These are phyloP conservation scores for Turnix velox DNA, from an alignment of 2,113 vertebrate species.

Conservation along the genomic window DNA sequence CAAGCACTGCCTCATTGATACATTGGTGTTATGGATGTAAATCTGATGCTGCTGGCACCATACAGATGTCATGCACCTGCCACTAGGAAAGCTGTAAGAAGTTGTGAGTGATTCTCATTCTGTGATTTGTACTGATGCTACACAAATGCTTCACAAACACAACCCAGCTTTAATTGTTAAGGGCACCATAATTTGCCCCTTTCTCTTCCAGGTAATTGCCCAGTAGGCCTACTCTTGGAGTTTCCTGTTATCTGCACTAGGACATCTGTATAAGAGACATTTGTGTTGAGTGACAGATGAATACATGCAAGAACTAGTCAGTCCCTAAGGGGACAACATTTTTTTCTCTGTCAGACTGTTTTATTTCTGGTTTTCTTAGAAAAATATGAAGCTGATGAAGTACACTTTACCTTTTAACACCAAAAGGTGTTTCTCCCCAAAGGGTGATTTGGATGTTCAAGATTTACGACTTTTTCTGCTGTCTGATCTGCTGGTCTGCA, in stretches of 20 bases:
- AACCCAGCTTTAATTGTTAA: too few species aligned
- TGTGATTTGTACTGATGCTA: background rate
- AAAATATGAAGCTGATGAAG: slow-evolving; percentile 3
- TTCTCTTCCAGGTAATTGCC: background rate
- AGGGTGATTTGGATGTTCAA: background rate
- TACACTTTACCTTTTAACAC: background rate
- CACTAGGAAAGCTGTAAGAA: background rate
- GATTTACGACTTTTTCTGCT: slow-evolving; percentile 22
- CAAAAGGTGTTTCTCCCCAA: slow-evolving; percentile 3
- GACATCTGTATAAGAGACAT: background rate
- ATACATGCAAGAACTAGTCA: background rate
- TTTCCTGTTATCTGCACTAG: background rate
- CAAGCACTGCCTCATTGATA: background rate
- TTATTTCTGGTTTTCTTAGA: slow-evolving; percentile 21
- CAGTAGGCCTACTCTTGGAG: background rate
- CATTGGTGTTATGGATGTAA: accelerated
- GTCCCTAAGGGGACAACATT: background rate
- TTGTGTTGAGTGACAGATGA: background rate
- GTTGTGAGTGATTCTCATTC: background rate
- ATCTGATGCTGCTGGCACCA: background rate
- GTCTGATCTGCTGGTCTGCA: background rate
- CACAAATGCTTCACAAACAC: background rate
- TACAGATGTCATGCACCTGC: background rate
- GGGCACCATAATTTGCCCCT: background rate
- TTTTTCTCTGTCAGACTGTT: slow-evolving; percentile 14